Evolutionary conservation across 2,797 vertebrate species (phyloP), one percentile per base, ranked within the genome.

Genomic region (Danio tinwini): DNA sequence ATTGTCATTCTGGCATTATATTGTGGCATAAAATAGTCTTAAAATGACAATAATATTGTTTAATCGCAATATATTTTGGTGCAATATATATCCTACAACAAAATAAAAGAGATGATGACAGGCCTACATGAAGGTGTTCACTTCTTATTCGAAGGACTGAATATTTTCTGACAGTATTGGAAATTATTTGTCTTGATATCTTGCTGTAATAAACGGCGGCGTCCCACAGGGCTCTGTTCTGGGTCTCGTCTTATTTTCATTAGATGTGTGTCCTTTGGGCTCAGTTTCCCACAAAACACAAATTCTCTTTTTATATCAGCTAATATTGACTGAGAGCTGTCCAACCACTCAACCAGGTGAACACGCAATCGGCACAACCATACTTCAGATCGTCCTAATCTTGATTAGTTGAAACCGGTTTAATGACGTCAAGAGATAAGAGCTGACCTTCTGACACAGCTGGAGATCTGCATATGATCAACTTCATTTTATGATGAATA

Each of bases 291-390:
- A 10, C 44, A 67, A 21, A 21, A 29, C 44, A 47, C 19, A 9
- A 65, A 1, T 6, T 50, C n/a, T 39, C 3, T 6, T 5, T 21
- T 29, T n/a, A 45, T 67, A 65, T 11, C 9, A 39, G 5, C 21
- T 37, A 50, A 50, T 70, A 55, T 53, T 19, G n/a, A 70, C 50
- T 17, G 11, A 19, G 16, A 40, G 50, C 16, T 13, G 17, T 39
- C 63, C 37, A 50, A 69, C 16, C 49, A 69, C 67, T 53, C 37
- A 70, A 55, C n/a, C 64, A 42, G n/a, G 37, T 71, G n/a, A 19
- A 39, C 1, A 0, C 8, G 8, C 8, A 14, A 61, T 50, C 9
- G 6, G 68, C 21, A 29, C 29, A 29, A 29, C 29, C 29, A n/a
- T n/a, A n/a, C n/a, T n/a, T n/a, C 29, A 29, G 29, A 29, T 29